Conservation (phyloP, 2,888 invertebrate genomes). For the Pseudoips prasinana region DNA sequence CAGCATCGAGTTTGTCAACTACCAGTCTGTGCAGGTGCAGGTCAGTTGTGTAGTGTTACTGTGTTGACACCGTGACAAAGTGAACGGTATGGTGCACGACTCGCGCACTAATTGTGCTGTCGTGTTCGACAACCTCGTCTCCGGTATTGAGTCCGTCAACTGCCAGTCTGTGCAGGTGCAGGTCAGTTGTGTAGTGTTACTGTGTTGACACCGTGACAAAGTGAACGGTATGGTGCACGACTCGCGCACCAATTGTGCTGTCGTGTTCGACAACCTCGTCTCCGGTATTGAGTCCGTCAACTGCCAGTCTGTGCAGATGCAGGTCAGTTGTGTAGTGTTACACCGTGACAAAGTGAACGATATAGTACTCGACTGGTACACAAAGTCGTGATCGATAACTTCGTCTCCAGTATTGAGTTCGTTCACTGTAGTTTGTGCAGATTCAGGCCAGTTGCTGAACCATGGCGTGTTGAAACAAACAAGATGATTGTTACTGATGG, state of each 20-base stretch:
- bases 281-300: constrained; percentile 98
- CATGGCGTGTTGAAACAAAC: too few species aligned
- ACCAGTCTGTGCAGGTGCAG: constrained; percentile 99
- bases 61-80: constrained; percentile 88
- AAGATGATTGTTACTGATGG: too few species aligned
- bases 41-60: constrained; percentile 64
- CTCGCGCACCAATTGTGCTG: constrained; percentile 97
- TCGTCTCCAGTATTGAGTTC: constrained; percentile 97
- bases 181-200: constrained; percentile 73
- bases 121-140: constrained; percentile 96
- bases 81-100: constrained; percentile 97
- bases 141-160: constrained; percentile 98
- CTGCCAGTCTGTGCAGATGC: constrained; percentile 99
- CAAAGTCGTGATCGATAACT: constrained; percentile 98
- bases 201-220: constrained; percentile 87
- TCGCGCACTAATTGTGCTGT: constrained; percentile 98
- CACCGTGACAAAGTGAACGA: constrained; percentile 99
- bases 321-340: constrained; percentile 81
- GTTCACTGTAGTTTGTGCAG: constrained; percentile 99
- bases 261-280: constrained; percentile 97
- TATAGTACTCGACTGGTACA: constrained; percentile 97
- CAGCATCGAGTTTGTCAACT: constrained; percentile 98
- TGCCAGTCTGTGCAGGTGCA: constrained; percentile 99
- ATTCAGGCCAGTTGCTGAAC: constrained; percentile 94
- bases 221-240: constrained; percentile 98